A percentile compares a stretch with the other conserved stretches of the same genome.
Conservation (phyloP, 2,888 invertebrate species). For the Machimus atricapillus region DNA sequence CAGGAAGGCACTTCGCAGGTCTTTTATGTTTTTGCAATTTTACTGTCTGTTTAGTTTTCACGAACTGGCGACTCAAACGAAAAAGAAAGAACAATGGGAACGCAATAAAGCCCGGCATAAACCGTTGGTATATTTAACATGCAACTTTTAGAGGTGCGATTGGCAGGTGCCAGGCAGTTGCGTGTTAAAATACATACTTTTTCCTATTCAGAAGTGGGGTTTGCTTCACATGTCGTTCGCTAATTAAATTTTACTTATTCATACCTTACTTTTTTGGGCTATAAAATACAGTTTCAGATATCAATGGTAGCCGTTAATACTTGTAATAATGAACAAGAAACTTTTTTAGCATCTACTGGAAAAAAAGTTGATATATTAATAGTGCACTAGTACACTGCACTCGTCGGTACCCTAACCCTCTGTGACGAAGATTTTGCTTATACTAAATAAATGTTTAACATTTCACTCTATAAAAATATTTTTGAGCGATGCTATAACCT, state of each 20-base stretch:
- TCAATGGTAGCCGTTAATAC: too few species aligned
- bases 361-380: too few species aligned
- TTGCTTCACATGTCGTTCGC: not conserved
- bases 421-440: too few species aligned
- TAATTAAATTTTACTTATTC: not conserved
- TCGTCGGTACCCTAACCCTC: too few species aligned
- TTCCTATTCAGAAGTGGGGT: not conserved
- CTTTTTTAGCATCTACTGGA: too few species aligned
- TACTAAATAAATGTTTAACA: too few species aligned
- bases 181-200: not conserved
- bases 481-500: too few species aligned
- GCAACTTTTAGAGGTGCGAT: not conserved
- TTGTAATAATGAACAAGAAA: too few species aligned
- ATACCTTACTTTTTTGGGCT: not conserved
- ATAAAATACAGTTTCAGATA: too few species aligned
- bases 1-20: not conserved
- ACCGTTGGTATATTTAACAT: not conserved
- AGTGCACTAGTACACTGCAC: too few species aligned
- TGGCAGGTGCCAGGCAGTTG: not conserved
- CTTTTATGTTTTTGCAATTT: not conserved
- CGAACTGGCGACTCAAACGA: not conserved
- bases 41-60: not conserved
- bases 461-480: too few species aligned
- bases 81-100: not conserved
- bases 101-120: not conserved